Percentiles rank a stretch among this genome's conserved stretches.
phyloP scores from a whole-genome alignment of 2,113 vertebrate species.

The Platichthys flesus region DNA sequence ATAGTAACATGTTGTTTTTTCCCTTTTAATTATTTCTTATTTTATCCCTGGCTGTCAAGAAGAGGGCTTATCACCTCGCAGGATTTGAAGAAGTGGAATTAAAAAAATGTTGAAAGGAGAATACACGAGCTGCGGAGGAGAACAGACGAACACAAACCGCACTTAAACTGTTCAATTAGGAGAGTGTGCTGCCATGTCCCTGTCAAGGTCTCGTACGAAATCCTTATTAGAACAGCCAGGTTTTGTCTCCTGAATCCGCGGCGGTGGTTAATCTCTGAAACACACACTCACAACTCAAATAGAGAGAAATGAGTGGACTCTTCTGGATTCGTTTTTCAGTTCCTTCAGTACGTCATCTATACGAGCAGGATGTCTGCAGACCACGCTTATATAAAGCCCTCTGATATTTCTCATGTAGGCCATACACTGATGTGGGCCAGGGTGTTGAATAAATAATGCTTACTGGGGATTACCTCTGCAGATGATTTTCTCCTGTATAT shows the following conservation, averaged over 20 bases:
- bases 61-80: slow-evolving; percentile 27
- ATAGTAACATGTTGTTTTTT: slow-evolving; percentile 26
- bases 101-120: slow-evolving; percentile 1
- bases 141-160: slow-evolving; percentile 17
- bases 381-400: slow-evolving; percentile 75
- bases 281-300: slow-evolving; percentile 5
- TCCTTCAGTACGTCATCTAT: slow-evolving; percentile 18
- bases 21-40: neutral
- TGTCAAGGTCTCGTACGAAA: slow-evolving; percentile 26
- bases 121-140: neutral
- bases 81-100: slow-evolving; percentile 21
- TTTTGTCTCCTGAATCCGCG: slow-evolving; percentile 39
- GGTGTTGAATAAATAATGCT: slow-evolving; percentile 81
- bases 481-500: slow-evolving; percentile 58
- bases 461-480: slow-evolving; percentile 65
- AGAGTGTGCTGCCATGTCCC: slow-evolving; percentile 18
- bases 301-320: slow-evolving; percentile 10
- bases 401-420: slow-evolving; percentile 76
- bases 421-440: slow-evolving; percentile 64
- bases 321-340: slow-evolving; percentile 10
- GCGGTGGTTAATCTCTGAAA: slow-evolving; percentile 41
- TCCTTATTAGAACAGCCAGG: neutral
- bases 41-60: slow-evolving; percentile 20
- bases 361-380: slow-evolving; percentile 36
- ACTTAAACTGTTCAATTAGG: slow-evolving; percentile 46